Percentiles rank a stretch among this genome's conserved stretches.
phyloP scores from a whole-genome alignment of 2,888 invertebrate species.

The Callinectes sapidus region DNA sequence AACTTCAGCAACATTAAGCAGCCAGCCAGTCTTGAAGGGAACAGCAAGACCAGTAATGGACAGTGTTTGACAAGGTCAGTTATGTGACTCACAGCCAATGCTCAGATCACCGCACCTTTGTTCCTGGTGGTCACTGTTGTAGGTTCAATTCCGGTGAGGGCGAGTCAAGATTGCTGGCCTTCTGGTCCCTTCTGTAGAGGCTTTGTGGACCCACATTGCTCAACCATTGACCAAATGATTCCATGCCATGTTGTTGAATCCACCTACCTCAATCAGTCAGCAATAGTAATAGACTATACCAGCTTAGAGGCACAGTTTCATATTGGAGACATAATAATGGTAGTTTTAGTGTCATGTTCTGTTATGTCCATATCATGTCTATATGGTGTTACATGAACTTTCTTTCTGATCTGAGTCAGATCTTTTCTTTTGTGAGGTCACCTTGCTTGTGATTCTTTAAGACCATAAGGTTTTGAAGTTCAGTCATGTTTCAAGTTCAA shows the following conservation, averaged over 20 bases:
- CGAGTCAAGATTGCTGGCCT: slow-evolving; percentile 26
- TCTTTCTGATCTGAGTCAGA: slow-evolving; percentile 14
- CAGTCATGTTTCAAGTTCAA: slow-evolving; percentile 35
- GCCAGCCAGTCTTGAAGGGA: slow-evolving; percentile 42
- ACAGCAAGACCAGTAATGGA: background rate
- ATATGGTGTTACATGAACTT: slow-evolving; percentile 22
- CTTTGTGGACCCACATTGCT: slow-evolving; percentile 69
- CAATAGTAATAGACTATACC: slow-evolving; percentile 70
- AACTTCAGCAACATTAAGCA: background rate
- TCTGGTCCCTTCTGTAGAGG: slow-evolving; percentile 54
- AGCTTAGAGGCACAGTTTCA: slow-evolving; percentile 63
- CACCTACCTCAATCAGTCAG: slow-evolving; percentile 70
- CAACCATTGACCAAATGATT: slow-evolving; percentile 71
- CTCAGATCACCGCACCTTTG: background rate
- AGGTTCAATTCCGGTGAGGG: background rate
- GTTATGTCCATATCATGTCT: slow-evolving; percentile 35
- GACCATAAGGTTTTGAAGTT: slow-evolving; percentile 24
- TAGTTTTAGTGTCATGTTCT: slow-evolving; percentile 24
- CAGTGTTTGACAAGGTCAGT: background rate
- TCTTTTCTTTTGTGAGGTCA: slow-evolving; percentile 26
- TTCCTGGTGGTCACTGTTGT: background rate
- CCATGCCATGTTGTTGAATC: slow-evolving; percentile 68
- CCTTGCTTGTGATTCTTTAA: slow-evolving; percentile 19
- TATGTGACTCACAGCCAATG: background rate
- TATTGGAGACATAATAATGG: slow-evolving; percentile 39